Base-by-base conservation (phyloP, 2,888 invertebrate species). In the Mythimna pallens region DNA sequence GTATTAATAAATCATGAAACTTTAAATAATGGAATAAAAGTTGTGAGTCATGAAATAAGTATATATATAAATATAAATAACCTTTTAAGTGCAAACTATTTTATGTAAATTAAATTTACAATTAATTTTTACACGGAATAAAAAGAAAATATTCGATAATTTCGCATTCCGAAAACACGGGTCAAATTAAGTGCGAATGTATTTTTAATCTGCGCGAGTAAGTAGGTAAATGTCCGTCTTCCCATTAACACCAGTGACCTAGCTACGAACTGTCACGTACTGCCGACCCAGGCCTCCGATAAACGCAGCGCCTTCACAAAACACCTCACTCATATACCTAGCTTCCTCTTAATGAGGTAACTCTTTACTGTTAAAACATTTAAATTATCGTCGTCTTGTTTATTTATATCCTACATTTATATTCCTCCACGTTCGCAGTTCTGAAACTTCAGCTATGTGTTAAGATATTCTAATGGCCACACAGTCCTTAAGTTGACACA, bases 201-300 rank as follows among this genome's bases (percentile, higher is more conserved):
- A 25, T 54, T 77, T 55, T 59, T 65, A 55, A 67, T 59, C 40
- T 62, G 22, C 30, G 30, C 66, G 25, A 8, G 7, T 47, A 64
- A 34, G n/a, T 65, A 72, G 58, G 47, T 64, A 58, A 34, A 62
- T 59, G 68, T 71, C 47, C n/a, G 50, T 65, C 52, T 47, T 66
- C 40, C 70, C 34, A 57, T 83, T 69, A 61, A 50, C 40, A 62
- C 40, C 30, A 58, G n/a, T 76, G 65, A 70, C 78, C 78, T 68
- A 80, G 69, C 80, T 70, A 58, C 61, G 43, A 50, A 67, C 61
- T 65, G 73, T 78, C 82, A 82, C 85, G 83, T 80, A 64, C 34
- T 76, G 85, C 80, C 84, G 77, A 84, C 79, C 55, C 50, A 76
- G 36, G 58, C n/a, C 57, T 73, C 47, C 40, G 73, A 74, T 71